Conservation (phyloP, 2,113 vertebrate genomes). For the Tetrao urogallus region DNA sequence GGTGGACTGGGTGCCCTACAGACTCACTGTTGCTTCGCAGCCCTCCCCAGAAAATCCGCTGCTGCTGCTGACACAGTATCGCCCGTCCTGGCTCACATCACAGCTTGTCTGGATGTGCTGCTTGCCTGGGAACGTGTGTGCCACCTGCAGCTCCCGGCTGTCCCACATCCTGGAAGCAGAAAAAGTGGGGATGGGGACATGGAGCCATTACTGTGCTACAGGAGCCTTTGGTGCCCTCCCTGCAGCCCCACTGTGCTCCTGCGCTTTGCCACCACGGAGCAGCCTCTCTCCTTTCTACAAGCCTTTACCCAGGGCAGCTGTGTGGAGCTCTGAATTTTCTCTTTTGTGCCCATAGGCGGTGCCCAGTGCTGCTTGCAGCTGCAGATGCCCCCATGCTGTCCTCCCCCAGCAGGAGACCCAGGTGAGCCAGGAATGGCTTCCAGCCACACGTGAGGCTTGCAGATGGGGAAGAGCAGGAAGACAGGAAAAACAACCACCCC, state of each 20-base stretch:
- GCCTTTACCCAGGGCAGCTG: background rate
- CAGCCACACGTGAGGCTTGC: background rate
- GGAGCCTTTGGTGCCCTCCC: background rate
- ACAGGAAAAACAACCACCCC: background rate
- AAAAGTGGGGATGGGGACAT: fast-evolving
- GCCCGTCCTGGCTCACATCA: slow-evolving; percentile 85
- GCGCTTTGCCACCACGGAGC: no score
- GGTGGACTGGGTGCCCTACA: background rate
- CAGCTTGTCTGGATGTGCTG: slow-evolving; percentile 95
- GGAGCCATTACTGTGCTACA: fast-evolving
- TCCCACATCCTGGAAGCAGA: slow-evolving; percentile 89
- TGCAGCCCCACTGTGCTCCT: fast-evolving
- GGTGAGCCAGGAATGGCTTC: background rate
- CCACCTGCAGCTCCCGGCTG: slow-evolving; percentile 88
- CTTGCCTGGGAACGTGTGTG: slow-evolving; percentile 89
- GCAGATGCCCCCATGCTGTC: background rate
- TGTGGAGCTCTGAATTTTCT: background rate
- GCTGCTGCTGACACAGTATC: slow-evolving; percentile 89
- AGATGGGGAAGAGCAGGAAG: background rate
- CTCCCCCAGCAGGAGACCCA: background rate
- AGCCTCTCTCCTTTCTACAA: no score
- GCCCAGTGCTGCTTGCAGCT: background rate
- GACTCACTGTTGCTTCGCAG: slow-evolving; percentile 91
- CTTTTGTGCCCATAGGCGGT: fast-evolving
- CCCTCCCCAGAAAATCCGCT: slow-evolving; percentile 89